These are phyloP conservation scores for Strigops habroptila DNA, from an alignment of 2,113 vertebrate genomes.

Conservation along the genomic window DNA sequence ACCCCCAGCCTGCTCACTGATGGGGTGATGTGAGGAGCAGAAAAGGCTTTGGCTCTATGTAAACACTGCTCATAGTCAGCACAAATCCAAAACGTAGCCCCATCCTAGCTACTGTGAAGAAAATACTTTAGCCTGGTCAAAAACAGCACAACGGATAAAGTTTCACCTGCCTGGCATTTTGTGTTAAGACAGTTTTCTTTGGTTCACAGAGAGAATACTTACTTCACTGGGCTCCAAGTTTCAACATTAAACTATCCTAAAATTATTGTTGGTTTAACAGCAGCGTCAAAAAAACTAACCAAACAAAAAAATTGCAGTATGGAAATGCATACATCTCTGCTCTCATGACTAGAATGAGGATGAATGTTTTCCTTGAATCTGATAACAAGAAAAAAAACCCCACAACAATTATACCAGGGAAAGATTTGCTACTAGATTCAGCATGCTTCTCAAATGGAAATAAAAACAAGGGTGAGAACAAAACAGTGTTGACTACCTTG, in stretches of 20 bases:
- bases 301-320: not conserved
- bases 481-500: not conserved
- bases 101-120: not conserved
- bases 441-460: not conserved
- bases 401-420: not conserved
- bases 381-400: not conserved
- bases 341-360: not conserved
- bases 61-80: not conserved
- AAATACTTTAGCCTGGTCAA: not conserved
- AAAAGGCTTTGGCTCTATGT: not conserved
- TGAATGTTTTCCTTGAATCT: not conserved
- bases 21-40: not conserved
- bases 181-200: not conserved
- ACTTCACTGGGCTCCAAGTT: not conserved
- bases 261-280: not conserved
- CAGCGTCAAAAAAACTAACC: not conserved
- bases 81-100: not conserved
- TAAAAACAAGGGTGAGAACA: not conserved
- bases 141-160: not conserved
- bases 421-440: not conserved
- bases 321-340: not conserved
- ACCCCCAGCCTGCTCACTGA: not conserved
- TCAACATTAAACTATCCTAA: not conserved
- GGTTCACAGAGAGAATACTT: not conserved
- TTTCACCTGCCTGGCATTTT: not conserved